Percentiles rank a stretch among this genome's conserved stretches.
Evolutionary conservation across 1,140 invertebrate genomes (phyloP).

Genomic region (Oreohelix idahoensis): DNA sequence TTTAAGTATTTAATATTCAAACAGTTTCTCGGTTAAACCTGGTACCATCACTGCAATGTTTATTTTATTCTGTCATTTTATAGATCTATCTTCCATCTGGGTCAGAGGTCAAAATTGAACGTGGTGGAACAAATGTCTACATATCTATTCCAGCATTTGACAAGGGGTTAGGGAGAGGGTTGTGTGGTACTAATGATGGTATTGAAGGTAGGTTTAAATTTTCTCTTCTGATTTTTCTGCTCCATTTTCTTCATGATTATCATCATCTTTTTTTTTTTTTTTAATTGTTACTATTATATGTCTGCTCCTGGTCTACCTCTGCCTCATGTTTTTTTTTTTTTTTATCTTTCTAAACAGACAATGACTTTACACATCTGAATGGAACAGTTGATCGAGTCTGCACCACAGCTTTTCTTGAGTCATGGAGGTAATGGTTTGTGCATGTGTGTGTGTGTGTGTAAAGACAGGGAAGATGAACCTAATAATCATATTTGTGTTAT

Average conservation of each 20-base stretch:
- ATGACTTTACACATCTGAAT: slow-evolving; percentile 38
- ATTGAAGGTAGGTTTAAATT: background rate
- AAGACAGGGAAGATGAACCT: too few species aligned
- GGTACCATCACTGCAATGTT: too few species aligned
- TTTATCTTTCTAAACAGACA: background rate
- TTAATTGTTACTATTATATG: too few species aligned
- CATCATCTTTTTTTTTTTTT: too few species aligned
- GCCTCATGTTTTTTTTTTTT: background rate
- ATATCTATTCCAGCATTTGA: slow-evolving; percentile 10
- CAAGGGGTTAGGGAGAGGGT: slow-evolving; percentile 6
- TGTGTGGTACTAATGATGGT: slow-evolving; percentile 41
- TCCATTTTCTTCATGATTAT: too few species aligned
- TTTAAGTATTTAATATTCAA: too few species aligned
- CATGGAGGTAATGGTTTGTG: slow-evolving; percentile 45
- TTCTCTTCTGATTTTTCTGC: background rate
- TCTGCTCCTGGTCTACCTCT: too few species aligned
- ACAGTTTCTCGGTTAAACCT: too few species aligned
- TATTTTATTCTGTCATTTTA: background rate
- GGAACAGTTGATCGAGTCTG: slow-evolving; percentile 11
- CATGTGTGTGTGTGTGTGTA: too few species aligned
- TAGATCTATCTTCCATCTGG: slow-evolving; percentile 41
- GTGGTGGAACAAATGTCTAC: slow-evolving; percentile 1
- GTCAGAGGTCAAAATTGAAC: slow-evolving; percentile 31
- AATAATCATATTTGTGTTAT: too few species aligned
- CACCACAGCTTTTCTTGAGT: background rate